phyloP scores from a whole-genome alignment of 2,888 invertebrate species.

The Pimpla rufipes region DNA sequence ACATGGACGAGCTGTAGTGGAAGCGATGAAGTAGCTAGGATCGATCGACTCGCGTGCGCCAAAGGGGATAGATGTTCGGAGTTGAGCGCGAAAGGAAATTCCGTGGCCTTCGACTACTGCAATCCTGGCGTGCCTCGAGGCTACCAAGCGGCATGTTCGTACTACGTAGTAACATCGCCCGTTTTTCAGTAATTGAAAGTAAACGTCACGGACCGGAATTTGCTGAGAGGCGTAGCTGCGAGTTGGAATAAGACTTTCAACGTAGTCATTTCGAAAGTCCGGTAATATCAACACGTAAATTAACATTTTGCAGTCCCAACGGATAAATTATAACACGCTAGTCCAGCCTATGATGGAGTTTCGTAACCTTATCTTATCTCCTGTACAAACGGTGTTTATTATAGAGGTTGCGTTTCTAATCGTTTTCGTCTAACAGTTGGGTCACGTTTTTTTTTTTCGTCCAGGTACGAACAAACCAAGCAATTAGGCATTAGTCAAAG shows the following conservation, averaged over 20 bases:
- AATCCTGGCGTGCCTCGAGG: constrained; percentile 56
- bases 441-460: too few species aligned
- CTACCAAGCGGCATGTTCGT: constrained; percentile 66
- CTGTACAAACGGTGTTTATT: too few species aligned
- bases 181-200: constrained; percentile 80
- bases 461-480: too few species aligned
- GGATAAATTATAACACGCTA: constrained; percentile 1
- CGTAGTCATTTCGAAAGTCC: neutral
- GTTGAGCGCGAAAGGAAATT: constrained; percentile 67
- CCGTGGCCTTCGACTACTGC: constrained; percentile 64
- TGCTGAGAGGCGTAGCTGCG: neutral
- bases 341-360: neutral
- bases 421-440: too few species aligned
- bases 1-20: constrained; percentile 17
- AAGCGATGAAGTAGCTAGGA: constrained; percentile 44
- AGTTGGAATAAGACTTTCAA: constrained; percentile 26
- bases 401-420: too few species aligned
- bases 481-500: too few species aligned
- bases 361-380: neutral
- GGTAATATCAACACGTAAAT: constrained; percentile 1
- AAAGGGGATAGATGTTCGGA: constrained; percentile 40
- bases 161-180: constrained; percentile 69
- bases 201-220: constrained; percentile 71
- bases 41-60: constrained; percentile 57
- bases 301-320: neutral